A percentile compares a stretch with the other conserved stretches of the same genome.
phyloP scores from a whole-genome alignment of 2,113 vertebrate species.

The Lampris incognitus region DNA sequence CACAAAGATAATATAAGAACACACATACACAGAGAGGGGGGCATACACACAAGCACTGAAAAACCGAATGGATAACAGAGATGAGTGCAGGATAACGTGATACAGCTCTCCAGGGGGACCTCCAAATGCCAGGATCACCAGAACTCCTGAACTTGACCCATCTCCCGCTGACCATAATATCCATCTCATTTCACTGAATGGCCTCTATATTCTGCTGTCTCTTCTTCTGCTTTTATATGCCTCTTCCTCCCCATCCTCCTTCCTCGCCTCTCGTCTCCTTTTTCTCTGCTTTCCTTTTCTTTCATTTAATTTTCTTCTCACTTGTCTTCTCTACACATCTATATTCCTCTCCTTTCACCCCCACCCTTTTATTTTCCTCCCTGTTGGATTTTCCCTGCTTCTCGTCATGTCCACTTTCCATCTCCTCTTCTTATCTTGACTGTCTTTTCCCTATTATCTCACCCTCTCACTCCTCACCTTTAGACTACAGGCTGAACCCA shows the following conservation, averaged over 20 bases:
- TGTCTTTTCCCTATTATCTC: neutral
- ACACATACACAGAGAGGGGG: too few relatives aligned
- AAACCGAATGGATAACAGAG: too few relatives aligned
- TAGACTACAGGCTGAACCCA: slow-evolving; percentile 91
- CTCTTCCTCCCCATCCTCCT: neutral
- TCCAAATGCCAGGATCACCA: too few relatives aligned
- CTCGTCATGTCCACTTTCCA: too few relatives aligned
- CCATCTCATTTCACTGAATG: too few relatives aligned
- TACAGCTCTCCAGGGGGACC: too few relatives aligned
- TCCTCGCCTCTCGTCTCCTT: neutral
- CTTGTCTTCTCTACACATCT: neutral
- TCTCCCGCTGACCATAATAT: too few relatives aligned
- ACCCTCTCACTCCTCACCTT: neutral
- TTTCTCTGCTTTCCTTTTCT: neutral
- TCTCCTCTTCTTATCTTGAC: neutral
- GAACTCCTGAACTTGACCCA: too few relatives aligned
- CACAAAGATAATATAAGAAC: too few relatives aligned
- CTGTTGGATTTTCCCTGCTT: neutral
- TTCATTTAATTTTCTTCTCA: neutral
- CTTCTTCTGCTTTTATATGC: neutral
- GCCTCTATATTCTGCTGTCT: neutral
- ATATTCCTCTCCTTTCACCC: neutral
- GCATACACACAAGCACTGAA: too few relatives aligned
- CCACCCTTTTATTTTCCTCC: neutral
- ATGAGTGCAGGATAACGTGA: too few relatives aligned